Evolutionary conservation across 2,888 invertebrate species (phyloP).

Genomic region (Xanthia togata): DNA sequence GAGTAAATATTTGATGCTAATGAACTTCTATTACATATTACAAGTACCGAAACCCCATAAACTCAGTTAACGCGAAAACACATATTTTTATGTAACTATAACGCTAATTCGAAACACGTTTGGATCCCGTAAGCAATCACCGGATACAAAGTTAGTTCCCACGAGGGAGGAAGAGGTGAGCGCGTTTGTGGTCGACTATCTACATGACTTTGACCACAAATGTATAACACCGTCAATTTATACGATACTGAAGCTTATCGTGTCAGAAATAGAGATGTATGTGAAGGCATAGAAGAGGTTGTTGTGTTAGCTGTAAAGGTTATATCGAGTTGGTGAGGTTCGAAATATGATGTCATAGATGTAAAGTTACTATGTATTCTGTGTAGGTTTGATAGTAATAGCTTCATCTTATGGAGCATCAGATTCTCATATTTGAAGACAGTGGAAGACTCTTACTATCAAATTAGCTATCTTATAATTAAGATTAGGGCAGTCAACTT

Average conservation of each 20-base stretch:
- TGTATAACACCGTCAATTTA: neutral
- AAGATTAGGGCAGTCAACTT: neutral
- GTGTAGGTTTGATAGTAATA: neutral
- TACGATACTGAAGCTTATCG: slow-evolving; percentile 31
- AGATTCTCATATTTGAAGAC: neutral
- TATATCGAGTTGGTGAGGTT: slow-evolving; percentile 12
- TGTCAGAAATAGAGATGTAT: neutral
- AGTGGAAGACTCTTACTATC: neutral
- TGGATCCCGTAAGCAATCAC: slow-evolving; percentile 53
- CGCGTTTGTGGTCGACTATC: slow-evolving; percentile 55
- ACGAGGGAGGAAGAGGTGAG: slow-evolving; percentile 57
- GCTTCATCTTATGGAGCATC: neutral
- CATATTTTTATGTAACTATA: slow-evolving; percentile 1
- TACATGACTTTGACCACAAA: slow-evolving; percentile 62
- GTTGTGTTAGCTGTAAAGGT: slow-evolving; percentile 14
- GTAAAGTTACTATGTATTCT: slow-evolving; percentile 8
- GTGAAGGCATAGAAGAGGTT: neutral
- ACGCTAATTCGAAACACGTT: slow-evolving; percentile 23
- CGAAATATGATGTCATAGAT: slow-evolving; percentile 35
- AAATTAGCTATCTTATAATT: neutral
- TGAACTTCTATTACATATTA: too few relatives aligned
- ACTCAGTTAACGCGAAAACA: slow-evolving; percentile 10
- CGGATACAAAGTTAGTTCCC: slow-evolving; percentile 55
- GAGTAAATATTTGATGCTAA: too few relatives aligned
- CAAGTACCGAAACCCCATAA: neutral